Base-by-base conservation (phyloP, 2,797 vertebrate species). In the Cossypha dichroa region DNA sequence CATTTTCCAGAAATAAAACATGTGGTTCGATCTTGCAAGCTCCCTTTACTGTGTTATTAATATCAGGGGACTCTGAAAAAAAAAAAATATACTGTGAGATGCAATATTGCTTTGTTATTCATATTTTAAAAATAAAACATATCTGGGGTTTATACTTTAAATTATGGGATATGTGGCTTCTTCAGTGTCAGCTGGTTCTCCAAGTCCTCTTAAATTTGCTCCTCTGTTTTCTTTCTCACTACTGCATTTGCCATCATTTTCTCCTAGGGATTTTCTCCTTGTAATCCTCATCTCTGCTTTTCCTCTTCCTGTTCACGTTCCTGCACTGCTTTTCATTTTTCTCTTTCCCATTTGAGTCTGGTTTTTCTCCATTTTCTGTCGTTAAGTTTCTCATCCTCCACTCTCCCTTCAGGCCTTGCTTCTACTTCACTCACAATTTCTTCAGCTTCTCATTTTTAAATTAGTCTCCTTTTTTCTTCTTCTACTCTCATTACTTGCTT, bases 361-460 rank as follows among this genome's bases (percentile, higher is more conserved):
- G 34, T 75, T 66, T 62, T 28, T 70, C 52, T 23, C 9, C 5
- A 70, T 88, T 96, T 96, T 82, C 69, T 89, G 55, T 75, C 74
- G 4, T 88, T 81, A 72, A 79, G 34, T 81, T 93, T 76, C 77
- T 94, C 84, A 92, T 93, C 45, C 74, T 97, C 81, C 90, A 84
- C 9, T 70, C 13, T 75, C 11, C 43, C 31, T 56, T 66, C 23
- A 29, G 15, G 28, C 63, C 34, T 73, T 84, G 13, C 13, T 68
- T 49, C 17, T 34, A 21, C 13, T 77, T 94, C 17, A 46, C 12
- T 46, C 12, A 28, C 9, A 56, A 29, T 54, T 76, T 29, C 33
- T 63, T 66, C n/a, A 31, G 2, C 36, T 82, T 64, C 45, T 84
- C 31, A 11, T 94, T 33, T 91, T 31, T 23, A 41, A 52, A 79